Evolutionary conservation across 2,797 vertebrate genomes (phyloP).

Genomic region (Decapterus maruadsi): DNA sequence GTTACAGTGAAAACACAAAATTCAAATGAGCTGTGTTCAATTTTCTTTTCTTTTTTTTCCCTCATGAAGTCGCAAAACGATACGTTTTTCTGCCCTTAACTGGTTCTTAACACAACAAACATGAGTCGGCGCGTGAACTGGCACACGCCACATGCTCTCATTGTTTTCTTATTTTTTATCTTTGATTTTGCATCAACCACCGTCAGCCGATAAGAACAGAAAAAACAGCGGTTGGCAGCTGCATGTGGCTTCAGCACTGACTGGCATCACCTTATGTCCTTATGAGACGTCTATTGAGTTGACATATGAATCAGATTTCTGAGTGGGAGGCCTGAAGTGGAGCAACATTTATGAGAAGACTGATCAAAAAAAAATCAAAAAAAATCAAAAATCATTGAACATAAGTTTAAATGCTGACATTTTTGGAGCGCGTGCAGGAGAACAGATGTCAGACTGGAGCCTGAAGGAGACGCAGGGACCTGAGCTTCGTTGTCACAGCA

Average conservation of each 20-base stretch:
- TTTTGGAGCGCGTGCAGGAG: conserved; percentile 1
- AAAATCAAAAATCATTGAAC: background rate
- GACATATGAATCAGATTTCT: conserved; percentile 32
- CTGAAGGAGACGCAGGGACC: conserved; percentile 20
- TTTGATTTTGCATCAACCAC: conserved; percentile 3
- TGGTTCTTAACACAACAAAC: conserved; percentile 25
- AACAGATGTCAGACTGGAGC: conserved; percentile 22
- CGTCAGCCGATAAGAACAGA: conserved; percentile 3
- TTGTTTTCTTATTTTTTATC: background rate
- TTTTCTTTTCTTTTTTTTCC: no score
- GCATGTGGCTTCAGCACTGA: background rate
- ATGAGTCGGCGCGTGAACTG: conserved; percentile 12
- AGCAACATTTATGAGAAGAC: background rate
- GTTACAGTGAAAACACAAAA: background rate
- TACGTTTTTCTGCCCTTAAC: conserved; percentile 21
- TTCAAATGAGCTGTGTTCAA: background rate
- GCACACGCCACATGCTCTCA: background rate
- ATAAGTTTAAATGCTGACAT: conserved; percentile 19
- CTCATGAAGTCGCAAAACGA: conserved; percentile 13
- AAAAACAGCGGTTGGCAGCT: conserved; percentile 20
- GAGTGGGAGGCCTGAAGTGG: conserved; percentile 15
- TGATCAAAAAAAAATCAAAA: background rate
- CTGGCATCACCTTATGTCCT: conserved; percentile 8
- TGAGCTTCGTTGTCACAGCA: conserved; percentile 8
- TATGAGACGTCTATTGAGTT: background rate